Base-by-base conservation (phyloP, 1,140 invertebrate genomes). In the Zaprionus gabonicus region DNA sequence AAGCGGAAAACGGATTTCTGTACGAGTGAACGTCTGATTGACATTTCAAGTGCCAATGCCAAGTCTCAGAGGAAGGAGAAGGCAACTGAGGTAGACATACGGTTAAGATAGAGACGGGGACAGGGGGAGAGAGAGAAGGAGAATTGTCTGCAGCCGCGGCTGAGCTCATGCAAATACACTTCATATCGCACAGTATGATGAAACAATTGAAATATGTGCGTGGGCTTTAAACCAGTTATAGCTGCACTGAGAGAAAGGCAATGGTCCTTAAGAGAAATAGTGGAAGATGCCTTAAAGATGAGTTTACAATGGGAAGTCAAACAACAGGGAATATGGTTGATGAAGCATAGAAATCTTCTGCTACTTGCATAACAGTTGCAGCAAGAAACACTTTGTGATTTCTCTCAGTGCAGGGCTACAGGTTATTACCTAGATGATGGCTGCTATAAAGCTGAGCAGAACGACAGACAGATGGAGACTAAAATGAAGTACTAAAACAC, bases 1-100 rank as follows among this genome's bases (percentile, higher is more conserved):
- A 71, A 76, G 81, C 81, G 85, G 85, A 87, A 87, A 87, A 87
- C 81, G 84, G 85, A 87, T 87, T 84, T 87, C 81, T 84, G 74
- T 74, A 41, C 84, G 78, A 87, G 25, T 76, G 78, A 76, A 55
- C 72, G 46, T 36, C 60, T 79, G 85, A 88, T 87, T 90, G 84
- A 90, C 76, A 79, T 66, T 84, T 71, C 66, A 63, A 59, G 70
- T 71, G 69, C 34, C 49, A 76, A 58, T 63, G 59, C 46, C 68
- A 56, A 49, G 38, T 28, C 41, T 1, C 41, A 9, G n/a, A 7
- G 41, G 41, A 17, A n/a, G n/a, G 7, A 46, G 41, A 20, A 46
- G n/a, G n/a, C 41, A 25, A 55, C 17, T 56, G 41, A 10, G 25
- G 6, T 25, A 36, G n/a, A 4, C 25, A 55, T 7, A 20, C 20